phyloP scores from a whole-genome alignment of 2,888 invertebrate genomes.

The Autographa pulchrina region DNA sequence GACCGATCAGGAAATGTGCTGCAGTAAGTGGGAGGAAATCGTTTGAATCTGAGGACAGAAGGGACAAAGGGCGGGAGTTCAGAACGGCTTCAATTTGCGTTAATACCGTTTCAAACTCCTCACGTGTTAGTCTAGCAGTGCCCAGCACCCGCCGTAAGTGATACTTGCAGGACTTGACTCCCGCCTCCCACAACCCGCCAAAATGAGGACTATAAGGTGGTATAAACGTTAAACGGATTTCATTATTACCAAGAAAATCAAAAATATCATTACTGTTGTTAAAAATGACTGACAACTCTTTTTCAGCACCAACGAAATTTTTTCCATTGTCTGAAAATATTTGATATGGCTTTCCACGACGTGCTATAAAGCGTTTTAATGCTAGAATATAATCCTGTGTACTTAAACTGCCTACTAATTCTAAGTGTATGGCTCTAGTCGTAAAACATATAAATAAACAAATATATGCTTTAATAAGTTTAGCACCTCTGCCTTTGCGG shows the following conservation, averaged over 20 bases:
- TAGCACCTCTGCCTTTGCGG: conserved; percentile 18
- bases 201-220: conserved; percentile 29
- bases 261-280: conserved; percentile 1
- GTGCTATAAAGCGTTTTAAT: conserved; percentile 23
- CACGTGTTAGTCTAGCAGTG: conserved; percentile 7
- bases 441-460: conserved; percentile 17
- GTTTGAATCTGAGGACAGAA: conserved; percentile 17
- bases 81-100: conserved; percentile 24
- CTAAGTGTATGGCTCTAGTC: conserved; percentile 8
- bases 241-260: conserved; percentile 8
- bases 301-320: conserved; percentile 20
- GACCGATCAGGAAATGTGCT: conserved; percentile 19
- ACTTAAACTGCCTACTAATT: conserved; percentile 9
- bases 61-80: conserved; percentile 17
- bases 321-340: conserved; percentile 26
- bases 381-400: conserved; percentile 22
- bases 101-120: conserved; percentile 24
- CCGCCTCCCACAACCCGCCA: conserved; percentile 16
- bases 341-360: conserved; percentile 21
- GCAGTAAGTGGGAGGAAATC: conserved; percentile 8
- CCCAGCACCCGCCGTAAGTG: conserved; percentile 21
- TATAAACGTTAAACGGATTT: conserved; percentile 16
- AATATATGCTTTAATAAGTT: conserved; percentile 5
- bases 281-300: conserved; percentile 10
- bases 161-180: conserved; percentile 3